Evolutionary conservation across 2,113 vertebrate species (phyloP), one percentile per base, ranked within the genome.

Genomic region (Ceuthmochares aereus): DNA sequence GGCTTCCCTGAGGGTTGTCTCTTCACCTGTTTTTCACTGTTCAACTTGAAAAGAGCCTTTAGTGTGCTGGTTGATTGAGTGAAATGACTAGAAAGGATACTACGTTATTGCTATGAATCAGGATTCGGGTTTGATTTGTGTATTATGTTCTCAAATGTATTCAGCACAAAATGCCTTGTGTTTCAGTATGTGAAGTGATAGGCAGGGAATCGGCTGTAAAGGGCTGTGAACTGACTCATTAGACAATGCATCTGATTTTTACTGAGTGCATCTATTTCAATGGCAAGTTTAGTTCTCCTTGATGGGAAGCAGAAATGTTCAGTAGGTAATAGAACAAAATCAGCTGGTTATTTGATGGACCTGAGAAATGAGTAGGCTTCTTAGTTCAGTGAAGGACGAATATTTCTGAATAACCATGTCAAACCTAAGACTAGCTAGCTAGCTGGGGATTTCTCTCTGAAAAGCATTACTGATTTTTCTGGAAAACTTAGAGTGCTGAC

Each of bases 241-340:
- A 93, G 87, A 88, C 93, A 96, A 94, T 96, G 60, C 72, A 51
- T 52, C 82, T 97, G 94, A 96, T 91, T 97, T 87, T 86, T 64
- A 91, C 84, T 55, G 51, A 93, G 68, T 72, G 34, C 88, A 22
- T 60, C 54, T 42, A 22, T 91, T 95, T 91, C 81, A 74, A 9
- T 66, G 63, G 54, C 36, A 73, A 79, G 86, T 76, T 91, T 60
- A 81, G 77, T 29, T 64, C 56, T 82, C 87, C 84, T 23, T 84
- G 72, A 87, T 66, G 55, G 49, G 84, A 87, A 91, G 86, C 30
- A 90, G 55, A 89, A 85, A 59, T 78, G 30, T 91, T 89, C 80
- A 47, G 23, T 27, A 77, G 56, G 73, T 81, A 74, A 88, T 75
- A 20, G 40, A 76, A 64, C 36, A 93, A 94, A 95, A 94, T 95